phyloP scores from a whole-genome alignment of 1,140 invertebrate genomes.

The Drosophila bifasciata region DNA sequence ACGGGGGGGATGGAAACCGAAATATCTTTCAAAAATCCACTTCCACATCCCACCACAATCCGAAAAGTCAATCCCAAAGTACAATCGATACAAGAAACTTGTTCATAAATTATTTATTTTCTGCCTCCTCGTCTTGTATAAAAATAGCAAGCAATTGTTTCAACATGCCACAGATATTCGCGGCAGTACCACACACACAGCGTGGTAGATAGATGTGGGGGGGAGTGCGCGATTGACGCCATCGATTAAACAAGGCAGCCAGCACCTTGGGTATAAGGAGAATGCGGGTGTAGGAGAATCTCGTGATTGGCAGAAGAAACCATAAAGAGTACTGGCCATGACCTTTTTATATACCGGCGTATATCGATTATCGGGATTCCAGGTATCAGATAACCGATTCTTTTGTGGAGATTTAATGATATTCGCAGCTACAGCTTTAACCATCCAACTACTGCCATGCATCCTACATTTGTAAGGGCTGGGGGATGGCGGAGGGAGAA shows the following conservation, averaged over 20 bases:
- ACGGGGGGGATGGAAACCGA: too few relatives aligned
- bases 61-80: too few relatives aligned
- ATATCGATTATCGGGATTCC: too few relatives aligned
- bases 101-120: slow-evolving; percentile 5
- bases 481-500: too few relatives aligned
- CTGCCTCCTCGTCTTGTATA: slow-evolving; percentile 2
- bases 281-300: slow-evolving; percentile 14
- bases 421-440: too few relatives aligned
- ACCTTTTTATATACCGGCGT: slow-evolving; percentile 31
- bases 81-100: background rate
- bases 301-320: background rate
- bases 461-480: too few relatives aligned
- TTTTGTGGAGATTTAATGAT: too few relatives aligned
- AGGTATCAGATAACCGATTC: too few relatives aligned
- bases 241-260: slow-evolving; percentile 72
- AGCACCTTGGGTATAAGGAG: slow-evolving; percentile 38
- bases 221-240: slow-evolving; percentile 70
- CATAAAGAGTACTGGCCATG: slow-evolving; percentile 45
- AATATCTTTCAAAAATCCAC: too few relatives aligned
- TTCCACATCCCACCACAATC: too few relatives aligned
- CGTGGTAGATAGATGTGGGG: background rate
- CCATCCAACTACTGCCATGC: too few relatives aligned
- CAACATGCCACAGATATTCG: slow-evolving; percentile 7
- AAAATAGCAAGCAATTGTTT: slow-evolving; percentile 47
- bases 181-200: background rate